Evolutionary conservation across 2,113 vertebrate genomes (phyloP), one percentile per base, ranked within the genome.

Genomic region (Empidonax traillii): DNA sequence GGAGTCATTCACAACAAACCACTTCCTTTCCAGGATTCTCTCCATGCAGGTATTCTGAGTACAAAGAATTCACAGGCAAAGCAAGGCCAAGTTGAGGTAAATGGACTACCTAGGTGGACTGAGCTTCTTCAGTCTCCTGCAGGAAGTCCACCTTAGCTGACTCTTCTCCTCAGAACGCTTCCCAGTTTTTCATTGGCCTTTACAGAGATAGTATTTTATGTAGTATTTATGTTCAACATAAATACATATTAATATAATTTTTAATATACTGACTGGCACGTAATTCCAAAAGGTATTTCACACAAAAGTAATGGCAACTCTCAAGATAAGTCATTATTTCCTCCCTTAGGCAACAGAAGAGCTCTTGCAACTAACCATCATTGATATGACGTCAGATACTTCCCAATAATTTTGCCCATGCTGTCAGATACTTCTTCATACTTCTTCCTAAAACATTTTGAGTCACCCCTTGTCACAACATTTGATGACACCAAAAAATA

Each of bases 321-420:
- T 10, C 14, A 76, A 43, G 35, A 8, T 17, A 67, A 86, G 33
- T n/a, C 31, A 51, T 46, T 74, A 33, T 74, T 89, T 89, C 39
- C 61, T 59, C 46, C 44, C 63, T 85, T 37, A 56, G 10, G 49
- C 93, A 92, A 65, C 23, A 55, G 27, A 75, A 74, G 3, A 71
- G 39, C 10, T 69, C 69, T 59, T 15, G 5, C 8, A 85, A 85
- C 59, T 43, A 59, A 39, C 31, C 52, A 53, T 4, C 2, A 0
- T 8, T 1, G 0, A 37, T 14, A 83, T 4, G 10, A 21, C 1
- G 0, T 21, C 41, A 86, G 33, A 82, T 55, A 56, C 16, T 51
- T 51, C 72, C 46, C 28, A 71, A 39, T 8, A 25, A 18, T 66
- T 63, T 56, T 47, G 14, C 46, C 18, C 18, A 43, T 5, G 11